These are phyloP conservation scores for Oreortyx pictus DNA, from an alignment of 2,797 vertebrate genomes.

Conservation along the genomic window DNA sequence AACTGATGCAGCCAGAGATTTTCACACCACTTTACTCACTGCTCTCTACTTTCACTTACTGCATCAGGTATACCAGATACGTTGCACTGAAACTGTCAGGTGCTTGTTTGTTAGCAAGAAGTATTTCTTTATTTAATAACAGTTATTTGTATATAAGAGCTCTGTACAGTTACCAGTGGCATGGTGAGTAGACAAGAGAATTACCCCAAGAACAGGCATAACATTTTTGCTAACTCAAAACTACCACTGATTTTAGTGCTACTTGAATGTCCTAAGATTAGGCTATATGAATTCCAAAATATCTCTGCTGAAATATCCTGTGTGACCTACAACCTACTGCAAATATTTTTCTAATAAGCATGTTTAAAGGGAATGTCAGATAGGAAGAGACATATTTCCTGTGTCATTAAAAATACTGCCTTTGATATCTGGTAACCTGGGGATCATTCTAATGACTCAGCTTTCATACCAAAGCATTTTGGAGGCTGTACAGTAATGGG, in stretches of 20 bases:
- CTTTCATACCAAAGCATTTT: background rate
- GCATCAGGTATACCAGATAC: fast-evolving
- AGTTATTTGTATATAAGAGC: background rate
- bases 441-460: background rate
- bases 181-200: background rate
- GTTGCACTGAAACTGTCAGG: background rate
- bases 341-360: background rate
- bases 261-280: background rate
- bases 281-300: background rate
- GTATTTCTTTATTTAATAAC: background rate
- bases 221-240: background rate
- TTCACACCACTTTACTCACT: background rate
- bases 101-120: background rate
- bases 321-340: background rate
- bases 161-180: background rate
- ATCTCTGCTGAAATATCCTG: background rate
- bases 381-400: background rate
- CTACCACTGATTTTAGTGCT: background rate
- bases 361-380: background rate
- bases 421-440: background rate
- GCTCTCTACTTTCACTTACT: background rate
- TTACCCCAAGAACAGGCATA: background rate
- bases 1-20: background rate
- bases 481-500: background rate
- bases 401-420: background rate